phyloP scores from a whole-genome alignment of 2,113 vertebrate species.

The Neodontobutis hainanensis region DNA sequence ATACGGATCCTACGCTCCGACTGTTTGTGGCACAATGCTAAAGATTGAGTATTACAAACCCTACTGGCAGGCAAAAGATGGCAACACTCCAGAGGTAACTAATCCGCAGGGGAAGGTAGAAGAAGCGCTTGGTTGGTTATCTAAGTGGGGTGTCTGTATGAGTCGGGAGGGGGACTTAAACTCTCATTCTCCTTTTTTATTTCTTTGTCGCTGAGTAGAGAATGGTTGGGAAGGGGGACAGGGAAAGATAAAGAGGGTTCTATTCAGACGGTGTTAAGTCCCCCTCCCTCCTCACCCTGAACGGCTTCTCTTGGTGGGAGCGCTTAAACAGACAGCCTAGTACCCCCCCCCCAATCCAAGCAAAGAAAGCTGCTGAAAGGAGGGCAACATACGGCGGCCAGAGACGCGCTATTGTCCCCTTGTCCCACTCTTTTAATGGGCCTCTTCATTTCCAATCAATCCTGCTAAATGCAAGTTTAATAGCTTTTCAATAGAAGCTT shows the following conservation, averaged over 20 bases:
- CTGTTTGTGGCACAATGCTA: constrained; percentile 69
- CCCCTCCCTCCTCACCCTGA: constrained; percentile 35
- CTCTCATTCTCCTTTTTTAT: constrained; percentile 61
- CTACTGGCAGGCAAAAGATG: constrained; percentile 69
- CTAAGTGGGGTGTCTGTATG: constrained; percentile 67
- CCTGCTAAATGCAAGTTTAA: constrained; percentile 87
- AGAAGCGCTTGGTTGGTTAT: constrained; percentile 69
- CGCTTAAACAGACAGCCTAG: constrained; percentile 78
- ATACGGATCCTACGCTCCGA: constrained; percentile 47
- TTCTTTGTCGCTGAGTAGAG: constrained; percentile 77
- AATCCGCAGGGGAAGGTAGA: constrained; percentile 69
- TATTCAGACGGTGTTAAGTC: constrained; percentile 77
- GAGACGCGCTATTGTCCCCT: constrained; percentile 81
- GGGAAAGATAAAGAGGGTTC: constrained; percentile 76
- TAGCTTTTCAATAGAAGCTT: constrained; percentile 84
- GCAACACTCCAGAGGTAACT: constrained; percentile 76
- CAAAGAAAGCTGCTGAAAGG: constrained; percentile 77
- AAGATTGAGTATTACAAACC: constrained; percentile 72
- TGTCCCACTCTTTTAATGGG: constrained; percentile 83
- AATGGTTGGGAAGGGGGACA: constrained; percentile 72
- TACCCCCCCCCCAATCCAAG: constrained; percentile 32
- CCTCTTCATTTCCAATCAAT: constrained; percentile 87
- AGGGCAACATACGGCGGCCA: constrained; percentile 83
- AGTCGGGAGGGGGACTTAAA: constrained; percentile 55
- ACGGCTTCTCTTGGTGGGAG: constrained; percentile 76